Base-by-base conservation (phyloP, 2,888 invertebrate genomes). In the Brachycybe producta region DNA sequence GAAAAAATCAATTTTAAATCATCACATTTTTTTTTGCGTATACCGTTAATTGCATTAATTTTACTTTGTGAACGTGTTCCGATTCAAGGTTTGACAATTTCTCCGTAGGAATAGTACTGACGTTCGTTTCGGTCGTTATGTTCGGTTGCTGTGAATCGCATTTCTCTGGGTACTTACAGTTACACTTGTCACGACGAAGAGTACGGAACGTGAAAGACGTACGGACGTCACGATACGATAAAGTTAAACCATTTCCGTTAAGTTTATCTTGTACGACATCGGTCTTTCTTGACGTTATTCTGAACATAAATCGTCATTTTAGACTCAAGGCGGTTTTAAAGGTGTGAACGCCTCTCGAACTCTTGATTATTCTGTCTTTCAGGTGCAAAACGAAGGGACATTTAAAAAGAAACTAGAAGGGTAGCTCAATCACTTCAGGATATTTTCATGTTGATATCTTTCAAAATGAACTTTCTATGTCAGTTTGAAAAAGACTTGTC, bases 141-240 rank as follows among this genome's bases (percentile, higher is more conserved):
- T n/a, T n/a, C n/a, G n/a, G n/a, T n/a, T n/a, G n/a, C n/a, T 65
- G 64, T 5, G 77, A 76, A 65, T 90, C 84, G 65, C 90, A 90
- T 26, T 78, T 70, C 2, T 72, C 67, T 38, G 70, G 70, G 62
- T 54, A 58, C 55, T 49, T 54, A 62, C 87, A 88, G 32, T 67
- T 58, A 60, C 87, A 87, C 2, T 64, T 68, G 56, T 24, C 72
- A 62, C 72, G 63, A 63, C 77, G 78, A 17, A 72, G 59, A 55
- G 64, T 63, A 32, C 94, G 73, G 66, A 94, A 94, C 1, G 94
- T 95, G 42, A 91, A 79, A 0, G 94, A 94, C 44, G 82, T 76
- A 52, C 94, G 70, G 1, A 67, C 67, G n/a, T 62, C 65, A 39
- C 83, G 70, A 52, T 67, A 61, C 42, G 68, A 64, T 3, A 73